Evolutionary conservation across 1,140 invertebrate species (phyloP).

Genomic region (Calycopis cecrops): DNA sequence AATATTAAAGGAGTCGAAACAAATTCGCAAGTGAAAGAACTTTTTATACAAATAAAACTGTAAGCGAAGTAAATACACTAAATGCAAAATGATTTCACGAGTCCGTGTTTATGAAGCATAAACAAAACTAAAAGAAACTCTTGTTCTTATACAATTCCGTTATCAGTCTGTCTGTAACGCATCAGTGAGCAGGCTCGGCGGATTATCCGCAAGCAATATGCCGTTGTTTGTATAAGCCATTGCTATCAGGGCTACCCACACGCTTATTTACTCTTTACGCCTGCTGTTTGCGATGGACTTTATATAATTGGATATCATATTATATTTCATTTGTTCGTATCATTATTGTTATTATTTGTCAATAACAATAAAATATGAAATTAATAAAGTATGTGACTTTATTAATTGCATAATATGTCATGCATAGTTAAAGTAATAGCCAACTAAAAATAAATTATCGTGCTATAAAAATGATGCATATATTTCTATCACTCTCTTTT

Average conservation of each 20-base stretch:
- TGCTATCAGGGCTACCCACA: constrained; percentile 26
- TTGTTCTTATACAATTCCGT: constrained; percentile 5
- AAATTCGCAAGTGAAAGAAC: constrained; percentile 2
- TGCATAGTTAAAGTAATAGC: too few species aligned
- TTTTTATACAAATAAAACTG: constrained; percentile 6
- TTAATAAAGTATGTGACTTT: too few species aligned
- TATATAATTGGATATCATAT: constrained; percentile 11
- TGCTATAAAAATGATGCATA: too few species aligned
- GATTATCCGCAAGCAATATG: constrained; percentile 46
- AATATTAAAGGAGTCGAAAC: constrained; percentile 11
- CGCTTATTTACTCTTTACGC: constrained; percentile 39
- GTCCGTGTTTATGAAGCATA: background rate
- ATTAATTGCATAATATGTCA: too few species aligned
- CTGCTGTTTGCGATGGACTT: constrained; percentile 29
- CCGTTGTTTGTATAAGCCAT: constrained; percentile 36
- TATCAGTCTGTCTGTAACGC: constrained; percentile 26
- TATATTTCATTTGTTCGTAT: constrained; percentile 1
- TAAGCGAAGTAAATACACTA: constrained; percentile 10
- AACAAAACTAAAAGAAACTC: background rate
- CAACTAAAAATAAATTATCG: too few species aligned
- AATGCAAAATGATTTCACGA: constrained; percentile 11
- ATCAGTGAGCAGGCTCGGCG: constrained; percentile 20
- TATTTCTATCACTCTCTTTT: too few species aligned
- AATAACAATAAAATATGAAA: background rate
- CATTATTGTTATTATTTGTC: constrained; percentile 8